These are phyloP conservation scores for Coreoperca whiteheadi DNA, from an alignment of 2,113 vertebrate genomes.

Conservation along the genomic window DNA sequence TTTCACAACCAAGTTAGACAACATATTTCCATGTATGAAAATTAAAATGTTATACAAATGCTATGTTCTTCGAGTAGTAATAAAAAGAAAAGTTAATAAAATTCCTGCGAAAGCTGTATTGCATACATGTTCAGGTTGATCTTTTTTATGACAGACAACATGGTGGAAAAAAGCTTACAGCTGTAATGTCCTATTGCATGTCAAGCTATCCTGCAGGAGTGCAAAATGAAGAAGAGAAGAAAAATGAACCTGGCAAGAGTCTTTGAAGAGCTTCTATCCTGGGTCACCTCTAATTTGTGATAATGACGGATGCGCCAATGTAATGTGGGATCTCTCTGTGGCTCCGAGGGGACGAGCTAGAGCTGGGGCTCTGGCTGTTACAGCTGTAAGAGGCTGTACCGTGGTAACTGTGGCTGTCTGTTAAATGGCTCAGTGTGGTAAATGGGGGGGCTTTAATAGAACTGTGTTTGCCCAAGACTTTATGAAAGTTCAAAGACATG, in stretches of 20 bases:
- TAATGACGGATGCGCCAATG: slow-evolving; percentile 93
- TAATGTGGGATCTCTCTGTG: slow-evolving; percentile 88
- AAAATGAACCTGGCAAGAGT: background rate
- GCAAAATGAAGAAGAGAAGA: background rate
- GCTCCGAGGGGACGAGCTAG: slow-evolving; percentile 82
- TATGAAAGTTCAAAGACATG: slow-evolving; percentile 90
- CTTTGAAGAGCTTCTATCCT: background rate
- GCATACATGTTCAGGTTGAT: background rate
- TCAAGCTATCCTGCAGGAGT: background rate
- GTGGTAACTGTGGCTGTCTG: slow-evolving; percentile 74
- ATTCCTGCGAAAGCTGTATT: background rate
- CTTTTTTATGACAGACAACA: background rate
- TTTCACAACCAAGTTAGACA: background rate
- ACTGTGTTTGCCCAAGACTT: slow-evolving; percentile 87
- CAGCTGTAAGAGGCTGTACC: slow-evolving; percentile 79
- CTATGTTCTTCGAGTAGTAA: background rate
- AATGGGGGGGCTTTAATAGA: slow-evolving; percentile 83
- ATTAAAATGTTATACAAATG: background rate
- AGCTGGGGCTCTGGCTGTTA: slow-evolving; percentile 85
- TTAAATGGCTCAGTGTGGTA: slow-evolving; percentile 74
- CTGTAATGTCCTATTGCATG: background rate
- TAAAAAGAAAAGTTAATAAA: background rate
- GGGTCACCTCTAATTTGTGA: slow-evolving; percentile 93
- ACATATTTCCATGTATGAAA: background rate
- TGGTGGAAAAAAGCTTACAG: background rate